phyloP scores from a whole-genome alignment of 2,888 invertebrate genomes.

The Osmoderma eremita region DNA sequence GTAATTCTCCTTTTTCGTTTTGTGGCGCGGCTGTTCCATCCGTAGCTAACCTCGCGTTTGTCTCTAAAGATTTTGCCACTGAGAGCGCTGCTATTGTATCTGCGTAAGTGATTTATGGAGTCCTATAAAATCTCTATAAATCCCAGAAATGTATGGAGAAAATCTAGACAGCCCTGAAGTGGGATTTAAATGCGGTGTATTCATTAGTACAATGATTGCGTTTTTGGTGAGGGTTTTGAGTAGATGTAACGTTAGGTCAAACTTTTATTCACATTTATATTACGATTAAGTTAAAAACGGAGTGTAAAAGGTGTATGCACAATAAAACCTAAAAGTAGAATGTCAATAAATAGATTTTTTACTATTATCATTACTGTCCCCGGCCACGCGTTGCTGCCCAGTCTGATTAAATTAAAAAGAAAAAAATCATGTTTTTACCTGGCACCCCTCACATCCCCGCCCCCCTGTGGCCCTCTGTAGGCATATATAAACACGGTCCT shows the following conservation, averaged over 20 bases:
- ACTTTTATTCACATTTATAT: too few relatives aligned
- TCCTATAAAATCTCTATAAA: slow-evolving; percentile 1
- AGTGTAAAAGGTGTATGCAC: too few relatives aligned
- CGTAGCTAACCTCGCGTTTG: slow-evolving; percentile 1
- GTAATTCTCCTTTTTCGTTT: not conserved
- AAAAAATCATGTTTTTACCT: too few relatives aligned
- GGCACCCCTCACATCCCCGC: too few relatives aligned
- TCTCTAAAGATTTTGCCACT: not conserved
- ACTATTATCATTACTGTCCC: not conserved
- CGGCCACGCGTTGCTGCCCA: too few relatives aligned
- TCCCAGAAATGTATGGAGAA: not conserved
- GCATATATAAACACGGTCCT: too few relatives aligned
- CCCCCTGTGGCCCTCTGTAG: too few relatives aligned
- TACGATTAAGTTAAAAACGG: too few relatives aligned
- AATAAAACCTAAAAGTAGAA: too few relatives aligned
- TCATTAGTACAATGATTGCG: not conserved
- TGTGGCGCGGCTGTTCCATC: not conserved
- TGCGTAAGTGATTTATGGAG: not conserved
- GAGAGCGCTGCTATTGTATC: not conserved
- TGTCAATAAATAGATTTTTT: slow-evolving; percentile 2
- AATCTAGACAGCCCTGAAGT: not conserved
- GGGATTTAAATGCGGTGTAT: not conserved
- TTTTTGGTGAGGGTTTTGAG: too few relatives aligned
- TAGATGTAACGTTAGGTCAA: too few relatives aligned
- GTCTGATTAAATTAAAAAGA: too few relatives aligned